A percentile compares a stretch with the other conserved stretches of the same genome.
Conservation (phyloP, 2,797 vertebrate species). For the Hyperoplus lanceolatus region DNA sequence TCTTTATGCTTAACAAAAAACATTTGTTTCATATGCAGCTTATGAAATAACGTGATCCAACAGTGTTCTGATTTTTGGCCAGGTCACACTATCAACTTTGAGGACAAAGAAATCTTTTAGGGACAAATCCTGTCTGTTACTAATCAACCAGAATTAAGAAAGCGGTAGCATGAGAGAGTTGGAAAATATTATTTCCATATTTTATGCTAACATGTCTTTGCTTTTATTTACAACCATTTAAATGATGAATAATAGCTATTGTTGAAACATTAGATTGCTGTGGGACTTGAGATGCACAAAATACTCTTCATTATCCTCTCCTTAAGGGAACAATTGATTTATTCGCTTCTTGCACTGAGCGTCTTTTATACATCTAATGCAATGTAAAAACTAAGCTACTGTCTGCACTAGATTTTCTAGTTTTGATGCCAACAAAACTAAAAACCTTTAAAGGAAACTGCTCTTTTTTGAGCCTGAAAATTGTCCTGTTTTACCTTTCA, state of each 20-base stretch:
- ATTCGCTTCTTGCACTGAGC: not conserved
- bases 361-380: not conserved
- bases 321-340: not conserved
- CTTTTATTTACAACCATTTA: not conserved
- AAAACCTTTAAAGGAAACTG: too few relatives aligned
- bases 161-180: rapidly evolving
- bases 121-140: constrained; percentile 12
- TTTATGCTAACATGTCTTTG: not conserved
- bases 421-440: too few relatives aligned
- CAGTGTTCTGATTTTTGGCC: not conserved
- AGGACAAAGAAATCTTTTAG: not conserved
- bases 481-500: constrained; percentile 88
- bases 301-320: not conserved
- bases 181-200: not conserved
- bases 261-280: not conserved
- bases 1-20: too few relatives aligned
- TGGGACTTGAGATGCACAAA: not conserved
- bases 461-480: not conserved
- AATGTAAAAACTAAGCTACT: too few relatives aligned
- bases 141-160: not conserved
- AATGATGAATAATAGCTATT: not conserved
- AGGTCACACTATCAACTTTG: rapidly evolving
- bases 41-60: not conserved
- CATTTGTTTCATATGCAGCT: too few relatives aligned
- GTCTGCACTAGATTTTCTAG: too few relatives aligned